Evolutionary conservation across 2,888 invertebrate species (phyloP).

Genomic region (Plusia festucae): DNA sequence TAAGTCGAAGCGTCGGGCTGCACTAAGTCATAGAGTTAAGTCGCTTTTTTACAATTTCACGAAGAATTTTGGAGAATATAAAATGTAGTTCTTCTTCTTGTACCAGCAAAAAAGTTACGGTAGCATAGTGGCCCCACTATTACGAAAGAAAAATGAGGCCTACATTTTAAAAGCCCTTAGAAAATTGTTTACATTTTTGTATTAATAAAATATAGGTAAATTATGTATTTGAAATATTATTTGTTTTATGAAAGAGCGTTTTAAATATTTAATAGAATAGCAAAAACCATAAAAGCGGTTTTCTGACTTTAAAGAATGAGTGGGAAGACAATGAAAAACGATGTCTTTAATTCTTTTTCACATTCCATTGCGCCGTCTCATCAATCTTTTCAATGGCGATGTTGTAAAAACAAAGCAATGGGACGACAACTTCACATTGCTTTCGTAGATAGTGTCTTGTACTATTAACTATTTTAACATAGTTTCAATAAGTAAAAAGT

Average conservation of each 20-base stretch:
- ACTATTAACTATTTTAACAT: background rate
- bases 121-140: no score
- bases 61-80: background rate
- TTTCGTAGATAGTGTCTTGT: constrained; percentile 4
- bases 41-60: background rate
- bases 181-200: no score
- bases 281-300: background rate
- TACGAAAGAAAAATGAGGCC: no score
- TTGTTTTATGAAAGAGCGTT: background rate
- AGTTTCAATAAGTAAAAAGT: background rate
- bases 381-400: constrained; percentile 40
- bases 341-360: constrained; percentile 51
- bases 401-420: constrained; percentile 35
- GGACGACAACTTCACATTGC: constrained; percentile 14
- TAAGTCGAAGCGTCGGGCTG: background rate
- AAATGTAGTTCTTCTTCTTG: no score
- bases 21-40: background rate
- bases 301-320: constrained; percentile 45
- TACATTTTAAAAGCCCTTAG: no score
- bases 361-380: constrained; percentile 49
- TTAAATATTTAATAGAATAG: background rate
- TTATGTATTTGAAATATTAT: no score
- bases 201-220: no score
- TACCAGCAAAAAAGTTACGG: no score
- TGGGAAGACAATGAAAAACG: constrained; percentile 51